A percentile compares a stretch with the other conserved stretches of the same genome.
Conservation (phyloP, 1,140 invertebrate genomes). For the Brachionus asplanchnoidis region DNA sequence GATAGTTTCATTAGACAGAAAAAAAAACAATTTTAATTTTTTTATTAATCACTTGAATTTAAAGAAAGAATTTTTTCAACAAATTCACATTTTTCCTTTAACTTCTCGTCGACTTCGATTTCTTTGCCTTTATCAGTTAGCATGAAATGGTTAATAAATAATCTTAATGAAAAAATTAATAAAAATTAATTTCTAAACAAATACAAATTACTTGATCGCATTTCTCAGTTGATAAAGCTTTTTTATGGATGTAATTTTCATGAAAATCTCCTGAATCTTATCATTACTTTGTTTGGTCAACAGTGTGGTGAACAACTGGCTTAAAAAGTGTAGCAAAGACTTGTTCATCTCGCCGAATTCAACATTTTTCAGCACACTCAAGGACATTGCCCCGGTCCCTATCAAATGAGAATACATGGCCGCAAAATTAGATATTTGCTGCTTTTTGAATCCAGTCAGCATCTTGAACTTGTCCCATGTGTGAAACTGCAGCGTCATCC, state of each 20-base stretch:
- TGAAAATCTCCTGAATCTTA: not conserved
- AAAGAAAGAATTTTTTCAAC: slow-evolving; percentile 18
- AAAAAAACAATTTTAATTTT: no score
- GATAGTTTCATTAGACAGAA: no score
- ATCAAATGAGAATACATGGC: slow-evolving; percentile 75
- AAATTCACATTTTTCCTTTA: slow-evolving; percentile 2
- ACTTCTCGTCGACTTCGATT: not conserved
- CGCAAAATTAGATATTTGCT: slow-evolving; percentile 70
- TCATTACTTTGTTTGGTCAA: not conserved
- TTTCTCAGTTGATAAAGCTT: slow-evolving; percentile 12
- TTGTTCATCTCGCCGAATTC: slow-evolving; percentile 36
- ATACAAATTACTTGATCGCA: not conserved
- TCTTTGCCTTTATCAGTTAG: not conserved
- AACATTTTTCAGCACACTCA: slow-evolving; percentile 72
- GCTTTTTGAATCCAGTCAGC: slow-evolving; percentile 63
- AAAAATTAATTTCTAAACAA: not conserved
- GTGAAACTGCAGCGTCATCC: slow-evolving; percentile 77
- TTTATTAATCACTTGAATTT: slow-evolving; percentile 16
- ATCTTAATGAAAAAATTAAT: not conserved
- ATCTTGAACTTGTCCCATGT: slow-evolving; percentile 88
- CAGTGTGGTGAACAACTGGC: not conserved
- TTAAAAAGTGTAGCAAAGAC: slow-evolving; percentile 24
- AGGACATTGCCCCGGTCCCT: slow-evolving; percentile 68
- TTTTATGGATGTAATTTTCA: not conserved
- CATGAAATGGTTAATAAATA: slow-evolving; percentile 15